Evolutionary conservation across 2,113 vertebrate species (phyloP), one percentile per base, ranked within the genome.

Genomic region (Daubentonia madagascariensis): DNA sequence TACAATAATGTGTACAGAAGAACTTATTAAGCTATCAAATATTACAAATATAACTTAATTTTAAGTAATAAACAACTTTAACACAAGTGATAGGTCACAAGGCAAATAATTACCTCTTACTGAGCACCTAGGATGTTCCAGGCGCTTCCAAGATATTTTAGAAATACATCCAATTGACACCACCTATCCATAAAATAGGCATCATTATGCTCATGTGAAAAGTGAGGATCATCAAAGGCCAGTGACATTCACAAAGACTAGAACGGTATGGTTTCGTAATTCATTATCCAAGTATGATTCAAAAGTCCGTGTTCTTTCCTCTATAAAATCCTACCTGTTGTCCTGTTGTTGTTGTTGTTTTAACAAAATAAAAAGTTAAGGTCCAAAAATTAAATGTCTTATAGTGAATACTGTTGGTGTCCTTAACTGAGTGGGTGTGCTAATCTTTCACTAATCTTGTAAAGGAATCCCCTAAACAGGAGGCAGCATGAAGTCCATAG

Each of bases 131-230:
- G 7, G 3, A 23, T 72, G 6, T 85, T 94, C 10, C 3, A 59
- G 25, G 5, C 30, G 91, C 8, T 91, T 85, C 32, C 37, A 86
- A 52, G 32, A 16, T 57, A 75, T 40, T 88, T 81, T 84, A 65
- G 52, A 88, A 91, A 76, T 59, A 30, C 7, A 43, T 40, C 32
- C 35, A 84, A 57, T 57, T 85, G 37, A 30, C 20, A 57, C 16
- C 48, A 17, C 8, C 6, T 1, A 32, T 16, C 2, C 4, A n/a
- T 18, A n/a, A 88, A 45, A 12, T 3, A 59, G 40, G 1, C 0
- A 63, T n/a, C 4, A 30, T 35, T 45, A 70, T 43, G 28, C 2
- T 6, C 30, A 68, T 70, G 6, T 92, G 28, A 4, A 81, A 57
- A 89, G 5, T 80, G 40, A 80, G 8, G 6, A n/a, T 67, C 17